Evolutionary conservation across 1,140 invertebrate species (phyloP).

Genomic region (Psix sp.): DNA sequence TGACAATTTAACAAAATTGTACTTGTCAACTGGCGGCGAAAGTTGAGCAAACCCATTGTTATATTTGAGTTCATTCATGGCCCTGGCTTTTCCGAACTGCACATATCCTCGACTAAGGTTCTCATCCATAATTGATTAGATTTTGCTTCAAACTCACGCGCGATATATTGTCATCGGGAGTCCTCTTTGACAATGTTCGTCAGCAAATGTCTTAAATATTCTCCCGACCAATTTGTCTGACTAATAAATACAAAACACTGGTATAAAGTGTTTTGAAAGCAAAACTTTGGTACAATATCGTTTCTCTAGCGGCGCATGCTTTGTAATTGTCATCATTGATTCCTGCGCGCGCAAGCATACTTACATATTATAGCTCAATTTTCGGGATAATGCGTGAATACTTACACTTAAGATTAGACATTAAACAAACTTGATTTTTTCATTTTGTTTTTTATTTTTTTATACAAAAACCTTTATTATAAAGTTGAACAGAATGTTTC

Average conservation of each 20-base stretch:
- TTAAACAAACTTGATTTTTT: too few species aligned
- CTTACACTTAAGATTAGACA: too few species aligned
- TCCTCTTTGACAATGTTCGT: neutral
- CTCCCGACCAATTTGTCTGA: slow-evolving; percentile 1
- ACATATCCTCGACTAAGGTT: slow-evolving; percentile 83
- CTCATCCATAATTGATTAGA: slow-evolving; percentile 78
- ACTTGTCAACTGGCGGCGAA: slow-evolving; percentile 85
- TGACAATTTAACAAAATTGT: slow-evolving; percentile 87
- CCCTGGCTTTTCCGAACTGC: slow-evolving; percentile 78
- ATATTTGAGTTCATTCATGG: slow-evolving; percentile 77
- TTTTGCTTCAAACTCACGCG: neutral
- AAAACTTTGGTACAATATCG: slow-evolving; percentile 39
- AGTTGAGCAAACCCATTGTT: slow-evolving; percentile 78
- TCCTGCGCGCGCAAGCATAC: slow-evolving; percentile 54
- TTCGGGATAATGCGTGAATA: too few species aligned
- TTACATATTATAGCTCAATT: slow-evolving; percentile 20
- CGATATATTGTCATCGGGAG: neutral
- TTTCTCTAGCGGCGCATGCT: slow-evolving; percentile 46
- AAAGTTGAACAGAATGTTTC: too few species aligned
- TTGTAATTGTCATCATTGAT: slow-evolving; percentile 48
- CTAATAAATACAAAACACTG: slow-evolving; percentile 51
- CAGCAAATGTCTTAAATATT: neutral
- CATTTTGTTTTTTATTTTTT: too few species aligned
- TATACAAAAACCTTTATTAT: too few species aligned
- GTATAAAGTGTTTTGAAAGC: too few species aligned